Conservation (phyloP, 2,888 invertebrate species). For the Venustoraphidia nigricollis region DNA sequence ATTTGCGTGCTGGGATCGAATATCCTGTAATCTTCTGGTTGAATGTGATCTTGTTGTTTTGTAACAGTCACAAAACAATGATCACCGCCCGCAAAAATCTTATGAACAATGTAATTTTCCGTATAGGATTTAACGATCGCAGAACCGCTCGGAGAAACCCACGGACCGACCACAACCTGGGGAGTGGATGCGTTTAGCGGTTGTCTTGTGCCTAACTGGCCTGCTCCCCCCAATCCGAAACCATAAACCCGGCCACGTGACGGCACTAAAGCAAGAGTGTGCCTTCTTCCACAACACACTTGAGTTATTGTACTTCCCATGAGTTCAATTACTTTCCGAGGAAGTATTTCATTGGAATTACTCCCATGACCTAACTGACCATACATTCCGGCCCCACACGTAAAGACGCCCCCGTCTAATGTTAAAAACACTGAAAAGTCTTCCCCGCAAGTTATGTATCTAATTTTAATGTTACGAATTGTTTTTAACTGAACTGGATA, state of each 20-base stretch:
- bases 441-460: constrained; percentile 75
- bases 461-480: constrained; percentile 54
- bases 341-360: constrained; percentile 66
- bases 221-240: constrained; percentile 82
- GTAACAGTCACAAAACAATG: constrained; percentile 66
- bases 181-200: constrained; percentile 41
- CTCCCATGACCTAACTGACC: constrained; percentile 87
- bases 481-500: constrained; percentile 65
- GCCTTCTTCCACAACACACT: constrained; percentile 69
- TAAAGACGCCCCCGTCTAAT: constrained; percentile 84
- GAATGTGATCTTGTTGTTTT: constrained; percentile 25
- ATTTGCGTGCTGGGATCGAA: constrained; percentile 47
- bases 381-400: constrained; percentile 80
- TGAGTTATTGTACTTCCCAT: constrained; percentile 89
- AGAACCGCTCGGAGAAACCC: constrained; percentile 47
- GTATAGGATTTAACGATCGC: constrained; percentile 20
- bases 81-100: constrained; percentile 56
- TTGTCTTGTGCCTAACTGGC: constrained; percentile 64
- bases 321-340: constrained; percentile 72
- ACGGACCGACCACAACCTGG: constrained; percentile 52
- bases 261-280: constrained; percentile 72
- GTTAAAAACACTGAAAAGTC: constrained; percentile 92
- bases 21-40: constrained; percentile 48
- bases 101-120: constrained; percentile 26
- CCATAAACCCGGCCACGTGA: constrained; percentile 64